phyloP scores from a whole-genome alignment of 2,113 vertebrate species.

The Echinops telfairi region DNA sequence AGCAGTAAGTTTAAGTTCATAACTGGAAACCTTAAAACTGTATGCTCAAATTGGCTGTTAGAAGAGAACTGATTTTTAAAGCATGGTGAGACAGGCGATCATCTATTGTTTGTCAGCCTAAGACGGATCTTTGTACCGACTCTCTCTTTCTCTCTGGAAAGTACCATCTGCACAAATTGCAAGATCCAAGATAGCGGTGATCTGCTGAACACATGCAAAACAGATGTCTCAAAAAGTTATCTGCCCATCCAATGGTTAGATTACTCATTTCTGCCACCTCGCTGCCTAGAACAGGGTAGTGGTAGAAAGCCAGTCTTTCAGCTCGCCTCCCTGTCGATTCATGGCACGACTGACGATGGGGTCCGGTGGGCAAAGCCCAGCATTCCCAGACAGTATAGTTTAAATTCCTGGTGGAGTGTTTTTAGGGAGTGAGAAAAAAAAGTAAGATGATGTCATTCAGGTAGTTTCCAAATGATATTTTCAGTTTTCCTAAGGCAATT shows the following conservation, averaged over 20 bases:
- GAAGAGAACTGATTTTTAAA: slow-evolving; percentile 58
- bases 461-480: not conserved
- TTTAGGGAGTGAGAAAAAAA: slow-evolving; percentile 35
- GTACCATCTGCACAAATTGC: slow-evolving; percentile 74
- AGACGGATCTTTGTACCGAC: slow-evolving; percentile 81
- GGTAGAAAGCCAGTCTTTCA: slow-evolving; percentile 65
- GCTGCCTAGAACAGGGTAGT: slow-evolving; percentile 64
- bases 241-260: slow-evolving; percentile 73
- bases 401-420: not conserved
- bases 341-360: not conserved
- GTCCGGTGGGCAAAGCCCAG: not conserved
- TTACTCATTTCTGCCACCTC: slow-evolving; percentile 81
- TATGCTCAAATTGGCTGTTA: not conserved
- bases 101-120: slow-evolving; percentile 81
- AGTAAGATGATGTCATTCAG: slow-evolving; percentile 19
- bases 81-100: slow-evolving; percentile 52
- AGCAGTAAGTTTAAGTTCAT: slow-evolving; percentile 62
- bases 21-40: slow-evolving; percentile 11
- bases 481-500: not conserved
- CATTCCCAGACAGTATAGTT: not conserved
- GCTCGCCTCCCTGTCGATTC: slow-evolving; percentile 57
- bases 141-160: slow-evolving; percentile 79
- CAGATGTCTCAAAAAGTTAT: slow-evolving; percentile 83
- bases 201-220: slow-evolving; percentile 83
- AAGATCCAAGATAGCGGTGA: slow-evolving; percentile 82